Percentiles rank a stretch among this genome's conserved stretches.
These are phyloP conservation scores for Passer montanus DNA, from an alignment of 2,113 vertebrate species.

Conservation along the genomic window DNA sequence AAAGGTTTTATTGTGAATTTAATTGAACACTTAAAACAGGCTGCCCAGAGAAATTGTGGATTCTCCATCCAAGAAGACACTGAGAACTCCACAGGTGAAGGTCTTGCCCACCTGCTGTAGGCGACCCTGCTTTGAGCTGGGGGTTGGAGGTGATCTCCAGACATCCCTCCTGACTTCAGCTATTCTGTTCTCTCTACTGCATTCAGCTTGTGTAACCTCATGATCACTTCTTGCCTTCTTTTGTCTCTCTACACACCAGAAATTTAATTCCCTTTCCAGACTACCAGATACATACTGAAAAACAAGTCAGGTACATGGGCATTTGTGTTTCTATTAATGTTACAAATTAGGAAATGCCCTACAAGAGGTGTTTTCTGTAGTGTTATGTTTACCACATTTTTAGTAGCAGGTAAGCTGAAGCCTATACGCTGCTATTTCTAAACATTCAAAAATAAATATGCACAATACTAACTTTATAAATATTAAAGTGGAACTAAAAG, in stretches of 20 bases:
- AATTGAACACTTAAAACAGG: not conserved
- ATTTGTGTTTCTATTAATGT: not conserved
- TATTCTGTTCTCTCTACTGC: not conserved
- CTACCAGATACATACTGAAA: not conserved
- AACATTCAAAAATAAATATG: not conserved
- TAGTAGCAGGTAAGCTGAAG: not conserved
- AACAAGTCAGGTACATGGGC: not conserved
- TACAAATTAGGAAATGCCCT: not conserved
- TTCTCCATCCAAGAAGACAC: not conserved
- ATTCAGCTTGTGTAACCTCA: not conserved
- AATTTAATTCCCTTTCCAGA: not conserved
- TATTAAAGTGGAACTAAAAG: not conserved
- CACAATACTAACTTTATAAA: not conserved
- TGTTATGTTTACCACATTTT: not conserved
- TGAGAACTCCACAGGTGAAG: not conserved
- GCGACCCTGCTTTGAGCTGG: not conserved
- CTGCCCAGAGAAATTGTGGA: not conserved
- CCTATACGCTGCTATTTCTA: not conserved
- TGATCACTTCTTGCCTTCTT: not conserved
- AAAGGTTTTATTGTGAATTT: not conserved
- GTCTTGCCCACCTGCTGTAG: not conserved
- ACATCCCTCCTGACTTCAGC: not conserved
- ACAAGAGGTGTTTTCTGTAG: not conserved
- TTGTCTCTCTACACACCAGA: not conserved
- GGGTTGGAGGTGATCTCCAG: not conserved